Evolutionary conservation across 2,888 invertebrate species (phyloP).

Genomic region (Aleiodes leptofemur): DNA sequence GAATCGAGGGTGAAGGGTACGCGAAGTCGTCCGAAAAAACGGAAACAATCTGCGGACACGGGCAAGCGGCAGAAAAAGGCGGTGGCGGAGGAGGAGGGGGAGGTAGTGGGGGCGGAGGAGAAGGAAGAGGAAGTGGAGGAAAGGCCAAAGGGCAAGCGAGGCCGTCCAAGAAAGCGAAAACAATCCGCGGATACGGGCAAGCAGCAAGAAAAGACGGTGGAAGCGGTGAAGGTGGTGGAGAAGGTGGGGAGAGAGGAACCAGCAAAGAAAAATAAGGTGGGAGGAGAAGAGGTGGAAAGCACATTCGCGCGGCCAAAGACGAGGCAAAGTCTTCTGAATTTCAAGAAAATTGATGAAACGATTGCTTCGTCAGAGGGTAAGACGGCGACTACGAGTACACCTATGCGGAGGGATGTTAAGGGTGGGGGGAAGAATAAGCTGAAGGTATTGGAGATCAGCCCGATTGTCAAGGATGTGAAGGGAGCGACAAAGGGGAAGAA

Average conservation of each 20-base stretch:
- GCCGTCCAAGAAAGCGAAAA: neutral
- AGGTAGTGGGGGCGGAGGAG: neutral
- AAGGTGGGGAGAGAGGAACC: neutral
- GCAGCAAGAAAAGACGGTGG: neutral
- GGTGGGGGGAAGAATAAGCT: neutral
- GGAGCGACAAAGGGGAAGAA: neutral
- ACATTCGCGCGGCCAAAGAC: neutral
- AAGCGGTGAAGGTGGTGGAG: neutral
- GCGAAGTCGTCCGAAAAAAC: neutral
- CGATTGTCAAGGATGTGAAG: constrained; percentile 22
- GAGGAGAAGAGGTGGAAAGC: neutral
- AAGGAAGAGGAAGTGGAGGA: constrained; percentile 3
- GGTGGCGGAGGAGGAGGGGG: neutral
- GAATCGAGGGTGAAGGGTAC: neutral
- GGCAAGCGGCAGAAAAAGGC: neutral
- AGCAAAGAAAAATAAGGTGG: neutral
- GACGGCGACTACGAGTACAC: constrained; percentile 45
- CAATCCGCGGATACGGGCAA: neutral
- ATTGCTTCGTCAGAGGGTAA: neutral
- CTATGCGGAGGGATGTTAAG: constrained; percentile 5
- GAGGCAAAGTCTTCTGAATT: constrained; percentile 22
- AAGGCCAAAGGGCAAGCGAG: neutral
- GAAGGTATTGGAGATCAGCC: constrained; percentile 33
- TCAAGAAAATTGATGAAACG: neutral
- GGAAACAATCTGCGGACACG: neutral